A percentile compares a stretch with the other conserved stretches of the same genome.
Evolutionary conservation across 2,888 invertebrate species (phyloP).

Genomic region (Zaprionus lineosus): DNA sequence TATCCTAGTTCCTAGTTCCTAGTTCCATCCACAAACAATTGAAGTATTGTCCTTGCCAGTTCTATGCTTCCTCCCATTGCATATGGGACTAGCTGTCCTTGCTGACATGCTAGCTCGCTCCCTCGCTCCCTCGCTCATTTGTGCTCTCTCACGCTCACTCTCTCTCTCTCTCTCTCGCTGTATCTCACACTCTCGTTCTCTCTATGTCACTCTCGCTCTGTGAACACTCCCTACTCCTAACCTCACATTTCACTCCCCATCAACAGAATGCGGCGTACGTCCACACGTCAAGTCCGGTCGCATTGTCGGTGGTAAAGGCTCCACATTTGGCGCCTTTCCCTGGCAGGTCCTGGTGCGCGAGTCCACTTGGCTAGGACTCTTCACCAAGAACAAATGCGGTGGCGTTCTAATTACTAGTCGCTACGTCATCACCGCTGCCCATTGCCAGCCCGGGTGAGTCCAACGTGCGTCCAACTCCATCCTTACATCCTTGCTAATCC

Average conservation of each 20-base stretch:
- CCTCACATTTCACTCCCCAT: constrained; percentile 82
- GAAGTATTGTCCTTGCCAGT: constrained; percentile 25
- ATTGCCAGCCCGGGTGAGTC: constrained; percentile 94
- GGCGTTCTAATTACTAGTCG: constrained; percentile 94
- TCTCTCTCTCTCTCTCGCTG: constrained; percentile 37
- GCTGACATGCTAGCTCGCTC: constrained; percentile 29
- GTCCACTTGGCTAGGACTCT: constrained; percentile 95
- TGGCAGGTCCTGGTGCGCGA: constrained; percentile 97
- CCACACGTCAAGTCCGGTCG: constrained; percentile 90
- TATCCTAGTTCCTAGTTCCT: constrained; percentile 1
- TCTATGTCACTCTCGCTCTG: constrained; percentile 56
- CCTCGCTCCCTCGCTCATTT: constrained; percentile 18
- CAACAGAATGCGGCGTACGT: constrained; percentile 93
- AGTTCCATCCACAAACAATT: constrained; percentile 3
- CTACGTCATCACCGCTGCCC: constrained; percentile 95
- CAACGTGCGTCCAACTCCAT: too few relatives aligned
- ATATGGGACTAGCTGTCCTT: constrained; percentile 33
- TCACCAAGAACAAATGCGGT: constrained; percentile 97
- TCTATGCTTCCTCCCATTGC: constrained; percentile 23
- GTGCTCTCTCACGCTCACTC: constrained; percentile 28
- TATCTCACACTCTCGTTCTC: constrained; percentile 16
- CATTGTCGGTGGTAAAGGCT: constrained; percentile 94
- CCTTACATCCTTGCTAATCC: not conserved
- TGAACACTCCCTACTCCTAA: constrained; percentile 82
- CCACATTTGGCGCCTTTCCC: constrained; percentile 94